Evolutionary conservation across 2,888 invertebrate genomes (phyloP).

Genomic region (Drosophila monieri): DNA sequence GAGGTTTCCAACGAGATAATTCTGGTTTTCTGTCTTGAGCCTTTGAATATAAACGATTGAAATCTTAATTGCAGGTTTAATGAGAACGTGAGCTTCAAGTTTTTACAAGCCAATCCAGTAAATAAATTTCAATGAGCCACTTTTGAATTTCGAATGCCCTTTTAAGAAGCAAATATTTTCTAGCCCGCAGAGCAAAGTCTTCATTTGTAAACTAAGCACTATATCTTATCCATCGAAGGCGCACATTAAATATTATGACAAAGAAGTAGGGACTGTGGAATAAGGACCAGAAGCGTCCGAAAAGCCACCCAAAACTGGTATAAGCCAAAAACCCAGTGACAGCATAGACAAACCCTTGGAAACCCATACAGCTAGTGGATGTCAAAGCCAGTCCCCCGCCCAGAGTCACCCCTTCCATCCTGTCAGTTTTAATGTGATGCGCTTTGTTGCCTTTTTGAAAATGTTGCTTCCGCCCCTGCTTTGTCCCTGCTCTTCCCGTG

Average conservation of each 20-base stretch:
- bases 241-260: conserved; percentile 20
- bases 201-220: neutral
- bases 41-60: conserved; percentile 16
- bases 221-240: conserved; percentile 3
- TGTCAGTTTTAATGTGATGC: conserved; percentile 64
- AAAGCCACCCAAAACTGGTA: conserved; percentile 5
- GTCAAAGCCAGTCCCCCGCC: conserved; percentile 21
- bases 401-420: conserved; percentile 15
- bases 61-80: conserved; percentile 4
- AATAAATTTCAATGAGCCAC: neutral
- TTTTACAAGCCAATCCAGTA: neutral
- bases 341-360: conserved; percentile 2
- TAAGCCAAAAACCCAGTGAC: conserved; percentile 18
- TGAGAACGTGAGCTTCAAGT: neutral
- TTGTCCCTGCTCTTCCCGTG: conserved; percentile 9
- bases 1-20: conserved; percentile 18
- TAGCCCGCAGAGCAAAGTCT: neutral
- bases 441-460: conserved; percentile 67
- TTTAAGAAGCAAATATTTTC: neutral
- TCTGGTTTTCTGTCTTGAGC: conserved; percentile 16
- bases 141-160: neutral
- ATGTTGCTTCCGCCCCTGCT: conserved; percentile 59
- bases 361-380: conserved; percentile 16
- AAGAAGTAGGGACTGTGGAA: neutral
- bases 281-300: neutral